phyloP scores from a whole-genome alignment of 1,140 invertebrate genomes.

The Drosophila santomea region DNA sequence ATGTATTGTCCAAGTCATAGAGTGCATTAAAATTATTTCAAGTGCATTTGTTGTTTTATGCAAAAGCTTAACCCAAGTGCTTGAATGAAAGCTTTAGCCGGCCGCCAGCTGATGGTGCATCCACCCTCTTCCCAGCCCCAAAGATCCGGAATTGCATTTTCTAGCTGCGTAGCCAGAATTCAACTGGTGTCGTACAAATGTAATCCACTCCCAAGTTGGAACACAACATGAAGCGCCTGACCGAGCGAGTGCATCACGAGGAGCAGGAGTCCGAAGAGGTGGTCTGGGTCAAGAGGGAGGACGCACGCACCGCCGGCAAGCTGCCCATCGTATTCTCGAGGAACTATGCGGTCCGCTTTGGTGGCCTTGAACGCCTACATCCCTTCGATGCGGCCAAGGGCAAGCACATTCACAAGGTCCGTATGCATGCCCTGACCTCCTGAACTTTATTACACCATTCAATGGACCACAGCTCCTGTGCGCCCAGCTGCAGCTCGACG shows the following conservation, averaged over 20 bases:
- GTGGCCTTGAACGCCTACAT: constrained; percentile 92
- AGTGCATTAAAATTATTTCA: constrained; percentile 10
- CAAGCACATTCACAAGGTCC: constrained; percentile 90
- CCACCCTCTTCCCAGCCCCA: constrained; percentile 7
- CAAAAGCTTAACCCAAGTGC: constrained; percentile 22
- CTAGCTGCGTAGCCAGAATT: constrained; percentile 27
- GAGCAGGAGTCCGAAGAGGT: constrained; percentile 46
- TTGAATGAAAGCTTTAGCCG: constrained; percentile 23
- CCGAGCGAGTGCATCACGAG: constrained; percentile 53
- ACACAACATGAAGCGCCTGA: constrained; percentile 37
- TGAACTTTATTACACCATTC: neutral
- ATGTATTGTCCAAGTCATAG: neutral
- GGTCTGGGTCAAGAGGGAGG: constrained; percentile 57
- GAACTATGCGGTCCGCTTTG: constrained; percentile 93
- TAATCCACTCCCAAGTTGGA: neutral
- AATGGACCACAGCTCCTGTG: constrained; percentile 86
- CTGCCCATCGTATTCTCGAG: constrained; percentile 91
- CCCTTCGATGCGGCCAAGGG: constrained; percentile 96
- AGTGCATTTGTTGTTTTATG: constrained; percentile 18
- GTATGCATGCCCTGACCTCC: neutral
- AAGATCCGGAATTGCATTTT: constrained; percentile 35
- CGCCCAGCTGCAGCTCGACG: constrained; percentile 85
- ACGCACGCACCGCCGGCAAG: constrained; percentile 36
- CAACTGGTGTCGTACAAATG: constrained; percentile 53
- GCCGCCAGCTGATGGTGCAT: constrained; percentile 25